Base-by-base conservation (phyloP, 1,140 invertebrate species). In the Papilio polyxenes region DNA sequence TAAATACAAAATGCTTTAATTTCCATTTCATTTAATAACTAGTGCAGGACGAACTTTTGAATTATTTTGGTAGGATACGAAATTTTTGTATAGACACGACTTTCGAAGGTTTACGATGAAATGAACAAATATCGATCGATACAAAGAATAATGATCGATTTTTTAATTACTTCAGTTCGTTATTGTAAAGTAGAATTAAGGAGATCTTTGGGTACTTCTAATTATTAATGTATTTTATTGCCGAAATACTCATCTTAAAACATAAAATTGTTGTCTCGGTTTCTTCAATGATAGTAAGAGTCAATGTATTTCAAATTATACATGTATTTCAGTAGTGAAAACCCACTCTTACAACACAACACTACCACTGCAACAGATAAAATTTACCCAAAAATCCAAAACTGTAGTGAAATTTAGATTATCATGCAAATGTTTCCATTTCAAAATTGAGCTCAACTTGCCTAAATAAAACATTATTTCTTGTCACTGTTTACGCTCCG, bases 351-450 rank as follows among this genome's bases (percentile, higher is more conserved):
- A 51, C 5, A 51, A 31, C 2, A 6, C 53, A n/a, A 15, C 4
- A 65, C 7, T 9, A 69, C 31, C 15, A 69, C 62, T 11, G 11
- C 15, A 11, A 4, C 3, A 69, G 2, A 13, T 13, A 31, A 3
- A 2, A n/a, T 20, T 8, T n/a, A 17, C 53, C 10, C 56, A n/a
- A 59, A 59, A 6, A 59, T 2, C 0, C 15, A 65, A 65, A 65
- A 15, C 56, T 20, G 20, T 37, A 62, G n/a, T 15, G 4, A 69
- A 17, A 37, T 69, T 31, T 31, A 69, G 20, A 37, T 69, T 31
- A 62, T 62, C 23, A 69, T 69, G 62, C 62, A 69, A 69, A 69
- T 69, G 23, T 69, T 69, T 69, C 23, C 62, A 69, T 69, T 31
- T 37, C 37, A 69, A 69, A 31, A 31, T 31, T 31, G 23, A 72